Conservation (phyloP, 2,888 invertebrate genomes). For the Subacronicta megacephala region DNA sequence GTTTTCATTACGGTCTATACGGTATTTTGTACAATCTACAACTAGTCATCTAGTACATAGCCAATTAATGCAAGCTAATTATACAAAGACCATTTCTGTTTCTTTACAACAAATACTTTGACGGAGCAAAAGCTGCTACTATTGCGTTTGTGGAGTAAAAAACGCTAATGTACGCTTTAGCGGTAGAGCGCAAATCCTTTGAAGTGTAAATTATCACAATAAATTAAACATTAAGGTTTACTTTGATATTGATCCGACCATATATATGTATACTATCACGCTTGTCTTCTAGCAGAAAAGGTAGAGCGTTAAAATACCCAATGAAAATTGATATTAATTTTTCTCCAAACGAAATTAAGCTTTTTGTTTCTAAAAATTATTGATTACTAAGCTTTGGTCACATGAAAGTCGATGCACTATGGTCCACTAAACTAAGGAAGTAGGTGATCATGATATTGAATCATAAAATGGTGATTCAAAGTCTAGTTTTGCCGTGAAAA, state of each 20-base stretch:
- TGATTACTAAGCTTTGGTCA: too few relatives aligned
- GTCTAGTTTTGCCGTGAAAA: too few relatives aligned
- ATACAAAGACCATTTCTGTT: background rate
- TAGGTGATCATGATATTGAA: too few relatives aligned
- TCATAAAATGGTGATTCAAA: too few relatives aligned
- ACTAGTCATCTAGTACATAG: too few relatives aligned
- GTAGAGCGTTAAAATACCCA: background rate
- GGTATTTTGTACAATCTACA: too few relatives aligned
- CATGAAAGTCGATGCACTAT: too few relatives aligned
- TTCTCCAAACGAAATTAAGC: too few relatives aligned
- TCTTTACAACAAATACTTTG: background rate
- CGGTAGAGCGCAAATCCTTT: slow-evolving; percentile 9
- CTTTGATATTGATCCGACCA: slow-evolving; percentile 20
- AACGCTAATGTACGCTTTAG: slow-evolving; percentile 7
- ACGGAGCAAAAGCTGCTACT: background rate
- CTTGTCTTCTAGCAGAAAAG: background rate
- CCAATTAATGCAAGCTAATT: background rate
- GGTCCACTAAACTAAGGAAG: too few relatives aligned
- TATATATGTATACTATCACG: background rate
- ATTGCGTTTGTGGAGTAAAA: slow-evolving; percentile 7
- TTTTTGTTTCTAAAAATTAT: too few relatives aligned
- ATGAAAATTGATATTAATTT: too few relatives aligned
- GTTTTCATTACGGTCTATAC: too few relatives aligned
- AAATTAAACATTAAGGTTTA: slow-evolving; percentile 32
- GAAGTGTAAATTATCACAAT: slow-evolving; percentile 32